Base-by-base conservation (phyloP, 2,113 vertebrate genomes). In the Gadus chalcogrammus region DNA sequence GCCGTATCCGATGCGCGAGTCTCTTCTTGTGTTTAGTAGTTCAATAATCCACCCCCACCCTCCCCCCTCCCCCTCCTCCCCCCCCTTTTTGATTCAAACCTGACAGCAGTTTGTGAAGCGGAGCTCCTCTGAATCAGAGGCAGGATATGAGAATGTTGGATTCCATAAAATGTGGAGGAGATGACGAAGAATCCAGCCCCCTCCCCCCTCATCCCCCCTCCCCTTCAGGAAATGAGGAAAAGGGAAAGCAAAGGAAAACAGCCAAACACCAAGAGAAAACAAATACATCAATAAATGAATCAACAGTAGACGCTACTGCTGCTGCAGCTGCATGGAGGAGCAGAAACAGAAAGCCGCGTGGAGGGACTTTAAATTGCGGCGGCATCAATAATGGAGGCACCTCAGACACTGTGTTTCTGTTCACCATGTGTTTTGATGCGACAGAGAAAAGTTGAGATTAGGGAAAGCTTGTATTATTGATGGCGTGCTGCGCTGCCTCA, bases 201-300 rank as follows among this genome's bases (percentile, higher is more conserved):
- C 38, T 16, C 35, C 28, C 63, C 4, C 67, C 61, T 24, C 24
- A 24, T 17, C 28, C 9, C 27, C 24, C 62, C 4, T 28, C 27
- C 61, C 78, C 72, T 72, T 55, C 74, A 74, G 67, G 71, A 79
- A 79, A 24, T 5, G 38, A 62, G 61, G 59, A 28, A 69, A 67
- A 60, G 24, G 24, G 24, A 24, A 24, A 24, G 24, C 24, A 24
- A 62, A 72, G 62, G 59, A 78, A 78, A 13, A 17, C 79, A 83
- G 70, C 75, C 77, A 76, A 85, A 87, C 81, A 82, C 72, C 68
- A 79, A 82, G 84, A 78, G 80, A 90, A 91, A 90, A 91, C 88
- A 89, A 92, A 91, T 87, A 91, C 88, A 91, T 87, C 83, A 88
- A 91, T 90, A 91, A 92, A 92, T 88, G 88, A 92, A 89, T 89